phyloP scores from a whole-genome alignment of 1,140 invertebrate genomes.

The Delia radicum region DNA sequence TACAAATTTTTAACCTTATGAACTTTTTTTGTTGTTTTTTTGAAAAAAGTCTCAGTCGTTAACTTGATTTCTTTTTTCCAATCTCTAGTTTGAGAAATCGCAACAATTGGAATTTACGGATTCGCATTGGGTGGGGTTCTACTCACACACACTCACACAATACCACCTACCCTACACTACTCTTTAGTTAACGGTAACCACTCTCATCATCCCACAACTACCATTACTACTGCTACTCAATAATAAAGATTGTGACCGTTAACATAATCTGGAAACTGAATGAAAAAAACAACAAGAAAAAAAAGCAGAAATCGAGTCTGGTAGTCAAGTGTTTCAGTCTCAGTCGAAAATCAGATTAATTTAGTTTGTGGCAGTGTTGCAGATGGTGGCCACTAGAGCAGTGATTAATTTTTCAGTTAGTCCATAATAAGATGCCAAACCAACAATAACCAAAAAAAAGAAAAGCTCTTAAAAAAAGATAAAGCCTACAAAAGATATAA shows the following conservation, averaged over 20 bases:
- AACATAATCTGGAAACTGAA: not conserved
- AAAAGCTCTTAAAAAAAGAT: constrained; percentile 12
- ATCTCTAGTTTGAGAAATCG: constrained; percentile 44
- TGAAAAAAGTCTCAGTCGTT: not conserved
- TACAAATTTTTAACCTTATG: constrained; percentile 26
- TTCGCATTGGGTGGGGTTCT: constrained; percentile 29
- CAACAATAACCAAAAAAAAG: constrained; percentile 26
- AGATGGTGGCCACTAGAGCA: constrained; percentile 35
- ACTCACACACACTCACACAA: not conserved
- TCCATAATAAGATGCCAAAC: constrained; percentile 52
- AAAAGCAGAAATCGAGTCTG: not conserved
- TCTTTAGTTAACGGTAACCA: not conserved
- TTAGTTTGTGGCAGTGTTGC: constrained; percentile 27
- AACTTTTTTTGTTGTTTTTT: constrained; percentile 32
- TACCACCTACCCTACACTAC: not conserved
- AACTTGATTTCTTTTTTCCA: constrained; percentile 45
- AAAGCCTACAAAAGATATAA: constrained; percentile 34
- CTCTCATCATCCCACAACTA: not conserved
- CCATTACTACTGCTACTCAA: not conserved
- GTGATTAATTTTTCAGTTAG: constrained; percentile 55
- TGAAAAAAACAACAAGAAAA: not conserved
- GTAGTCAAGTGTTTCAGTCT: constrained; percentile 24
- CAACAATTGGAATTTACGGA: constrained; percentile 41
- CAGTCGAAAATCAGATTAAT: constrained; percentile 30
- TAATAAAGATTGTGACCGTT: constrained; percentile 1